Evolutionary conservation across 1,140 invertebrate genomes (phyloP), one percentile per base, ranked within the genome.

Genomic region (Meloidogyne floridensis): DNA sequence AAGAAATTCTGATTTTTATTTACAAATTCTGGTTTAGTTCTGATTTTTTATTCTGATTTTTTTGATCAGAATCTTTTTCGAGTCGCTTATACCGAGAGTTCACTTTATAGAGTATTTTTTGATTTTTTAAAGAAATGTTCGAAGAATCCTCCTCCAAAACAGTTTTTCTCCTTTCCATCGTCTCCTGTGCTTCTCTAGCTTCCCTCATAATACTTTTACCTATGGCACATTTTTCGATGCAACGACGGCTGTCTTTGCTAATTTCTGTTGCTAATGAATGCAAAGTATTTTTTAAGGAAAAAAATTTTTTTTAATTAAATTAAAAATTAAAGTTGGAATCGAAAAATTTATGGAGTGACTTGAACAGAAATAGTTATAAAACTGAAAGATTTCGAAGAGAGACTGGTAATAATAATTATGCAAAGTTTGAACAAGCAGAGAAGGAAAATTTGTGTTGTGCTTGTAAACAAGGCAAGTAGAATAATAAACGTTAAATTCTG

Each of bases 181-280:
- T 65, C 7, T 65, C 59, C 15, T 65, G 15, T n/a, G 15, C n/a
- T 11, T 65, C 59, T 5, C 6, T 65, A n/a, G 59, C 59, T 1
- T 15, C 59, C 15, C 59, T 65, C n/a, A 65, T 65, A 65, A 65
- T 65, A 5, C 15, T 65, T 65, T 65, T 65, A 18, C 59, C 59
- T n/a, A 65, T n/a, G n/a, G 15, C 10, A n/a, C 59, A 65, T 65
- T 65, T 65, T 65, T 65, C 59, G 2, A 65, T 65, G 59, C 59
- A 65, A 18, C 15, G n/a, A 65, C n/a, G 59, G 6, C 59, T 65
- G 6, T n/a, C 59, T 65, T n/a, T n/a, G 7, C 7, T 65, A n/a
- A 65, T 65, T 65, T 65, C 59, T 65, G n/a, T 65, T 65, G 13
- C 59, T 65, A 65, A 65, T 65, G 59, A 65, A n/a, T 65, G 59